These are phyloP conservation scores for Papilio protenor DNA, from an alignment of 2,888 invertebrate genomes.

Conservation along the genomic window DNA sequence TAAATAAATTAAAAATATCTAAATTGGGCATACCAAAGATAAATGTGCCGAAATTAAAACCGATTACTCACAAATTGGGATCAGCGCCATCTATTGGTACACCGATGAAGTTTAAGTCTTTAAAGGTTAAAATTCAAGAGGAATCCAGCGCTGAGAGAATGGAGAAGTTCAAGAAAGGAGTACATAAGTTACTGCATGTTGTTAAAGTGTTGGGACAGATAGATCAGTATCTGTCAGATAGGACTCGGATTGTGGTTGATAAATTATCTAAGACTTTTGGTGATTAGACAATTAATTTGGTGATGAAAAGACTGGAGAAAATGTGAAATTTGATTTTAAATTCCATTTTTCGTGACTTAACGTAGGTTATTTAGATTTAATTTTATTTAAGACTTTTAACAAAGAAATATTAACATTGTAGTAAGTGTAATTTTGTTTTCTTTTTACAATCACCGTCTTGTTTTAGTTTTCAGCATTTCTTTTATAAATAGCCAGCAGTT, in stretches of 20 bases:
- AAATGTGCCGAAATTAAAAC: slow-evolving; percentile 57
- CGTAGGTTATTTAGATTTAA: background rate
- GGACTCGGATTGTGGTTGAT: slow-evolving; percentile 73
- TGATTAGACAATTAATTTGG: slow-evolving; percentile 54
- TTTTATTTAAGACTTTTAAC: background rate
- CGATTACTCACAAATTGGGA: slow-evolving; percentile 41
- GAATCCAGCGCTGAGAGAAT: slow-evolving; percentile 73
- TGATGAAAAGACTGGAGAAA: background rate
- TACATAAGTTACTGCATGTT: slow-evolving; percentile 74
- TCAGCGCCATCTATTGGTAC: slow-evolving; percentile 64
- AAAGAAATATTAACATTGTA: background rate
- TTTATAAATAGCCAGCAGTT: too few relatives aligned
- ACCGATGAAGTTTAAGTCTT: slow-evolving; percentile 56
- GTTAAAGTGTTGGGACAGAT: slow-evolving; percentile 76
- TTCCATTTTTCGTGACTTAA: background rate
- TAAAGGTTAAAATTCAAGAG: slow-evolving; percentile 59
- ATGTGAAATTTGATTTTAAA: background rate
- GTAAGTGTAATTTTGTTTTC: background rate
- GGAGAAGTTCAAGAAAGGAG: slow-evolving; percentile 75
- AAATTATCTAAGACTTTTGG: slow-evolving; percentile 72
- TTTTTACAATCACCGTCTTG: background rate
- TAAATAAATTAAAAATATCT: slow-evolving; percentile 61
- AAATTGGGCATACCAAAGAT: slow-evolving; percentile 64
- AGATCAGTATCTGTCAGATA: slow-evolving; percentile 74
- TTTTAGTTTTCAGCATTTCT: background rate